A percentile compares a stretch with the other conserved stretches of the same genome.
phyloP scores from a whole-genome alignment of 1,140 invertebrate species.

The Calliopsis andreniformis region DNA sequence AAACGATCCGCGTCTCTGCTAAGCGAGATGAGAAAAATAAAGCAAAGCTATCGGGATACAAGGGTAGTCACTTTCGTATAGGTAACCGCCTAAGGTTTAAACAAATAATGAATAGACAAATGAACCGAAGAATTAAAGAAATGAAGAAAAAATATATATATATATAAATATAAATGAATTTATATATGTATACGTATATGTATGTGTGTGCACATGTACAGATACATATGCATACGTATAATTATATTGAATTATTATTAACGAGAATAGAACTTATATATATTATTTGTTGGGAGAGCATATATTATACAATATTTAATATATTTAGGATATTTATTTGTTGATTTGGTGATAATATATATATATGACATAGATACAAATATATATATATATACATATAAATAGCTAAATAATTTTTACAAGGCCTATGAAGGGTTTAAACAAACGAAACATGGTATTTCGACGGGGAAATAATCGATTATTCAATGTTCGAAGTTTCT shows the following conservation, averaged over 20 bases:
- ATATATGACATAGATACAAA: conserved; percentile 55
- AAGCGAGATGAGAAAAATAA: conserved; percentile 45
- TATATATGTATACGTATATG: conserved; percentile 62
- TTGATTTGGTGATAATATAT: conserved; percentile 76
- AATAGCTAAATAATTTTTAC: conserved; percentile 69
- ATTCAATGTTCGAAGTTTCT: not conserved
- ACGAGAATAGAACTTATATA: conserved; percentile 62
- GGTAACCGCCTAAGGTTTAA: conserved; percentile 76
- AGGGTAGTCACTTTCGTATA: conserved; percentile 78
- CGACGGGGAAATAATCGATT: conserved; percentile 40
- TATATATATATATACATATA: conserved; percentile 49
- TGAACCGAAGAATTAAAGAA: conserved; percentile 51
- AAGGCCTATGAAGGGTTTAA: conserved; percentile 69
- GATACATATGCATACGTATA: conserved; percentile 32
- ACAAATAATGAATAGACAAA: conserved; percentile 65
- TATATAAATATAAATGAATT: conserved; percentile 60
- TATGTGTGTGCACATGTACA: conserved; percentile 35
- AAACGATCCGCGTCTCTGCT: not conserved
- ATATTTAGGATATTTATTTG: conserved; percentile 81
- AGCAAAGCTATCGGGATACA: conserved; percentile 76
- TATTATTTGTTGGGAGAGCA: conserved; percentile 80
- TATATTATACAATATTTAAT: conserved; percentile 78
- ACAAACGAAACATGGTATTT: conserved; percentile 46
- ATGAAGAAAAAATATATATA: conserved; percentile 52
- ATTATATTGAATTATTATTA: conserved; percentile 52